Conservation (phyloP, 2,888 invertebrate genomes). For the Protonemura montana region DNA sequence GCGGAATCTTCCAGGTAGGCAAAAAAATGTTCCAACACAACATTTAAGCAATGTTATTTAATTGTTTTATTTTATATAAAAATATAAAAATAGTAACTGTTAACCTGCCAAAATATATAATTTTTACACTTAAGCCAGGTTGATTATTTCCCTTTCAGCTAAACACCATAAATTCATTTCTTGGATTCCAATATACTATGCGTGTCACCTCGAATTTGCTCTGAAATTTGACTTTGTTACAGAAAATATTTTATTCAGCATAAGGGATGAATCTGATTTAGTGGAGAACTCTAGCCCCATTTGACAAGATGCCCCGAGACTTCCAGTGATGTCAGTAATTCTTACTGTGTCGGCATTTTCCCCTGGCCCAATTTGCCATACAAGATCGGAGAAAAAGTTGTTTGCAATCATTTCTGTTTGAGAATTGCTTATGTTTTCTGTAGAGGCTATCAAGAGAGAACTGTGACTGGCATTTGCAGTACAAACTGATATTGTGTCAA, state of each 20-base stretch:
- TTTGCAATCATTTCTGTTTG: conserved; percentile 42
- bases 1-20: neutral
- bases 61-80: neutral
- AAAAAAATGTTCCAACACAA: neutral
- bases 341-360: neutral
- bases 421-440: neutral
- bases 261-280: conserved; percentile 7
- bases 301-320: neutral
- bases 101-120: neutral
- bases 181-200: no score
- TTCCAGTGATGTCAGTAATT: conserved; percentile 3
- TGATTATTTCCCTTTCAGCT: neutral
- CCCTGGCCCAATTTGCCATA: conserved; percentile 42
- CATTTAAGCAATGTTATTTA: neutral
- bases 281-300: conserved; percentile 15
- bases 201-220: neutral
- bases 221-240: neutral
- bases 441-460: conserved; percentile 42
- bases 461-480: conserved; percentile 39
- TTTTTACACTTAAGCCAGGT: neutral
- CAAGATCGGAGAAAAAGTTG: conserved; percentile 43
- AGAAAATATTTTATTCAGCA: conserved; percentile 25
- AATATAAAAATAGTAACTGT: neutral
- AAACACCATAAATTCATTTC: no score
- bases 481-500: conserved; percentile 55